Evolutionary conservation across 2,113 vertebrate species (phyloP).

Genomic region (Erythrocercus mccallii): DNA sequence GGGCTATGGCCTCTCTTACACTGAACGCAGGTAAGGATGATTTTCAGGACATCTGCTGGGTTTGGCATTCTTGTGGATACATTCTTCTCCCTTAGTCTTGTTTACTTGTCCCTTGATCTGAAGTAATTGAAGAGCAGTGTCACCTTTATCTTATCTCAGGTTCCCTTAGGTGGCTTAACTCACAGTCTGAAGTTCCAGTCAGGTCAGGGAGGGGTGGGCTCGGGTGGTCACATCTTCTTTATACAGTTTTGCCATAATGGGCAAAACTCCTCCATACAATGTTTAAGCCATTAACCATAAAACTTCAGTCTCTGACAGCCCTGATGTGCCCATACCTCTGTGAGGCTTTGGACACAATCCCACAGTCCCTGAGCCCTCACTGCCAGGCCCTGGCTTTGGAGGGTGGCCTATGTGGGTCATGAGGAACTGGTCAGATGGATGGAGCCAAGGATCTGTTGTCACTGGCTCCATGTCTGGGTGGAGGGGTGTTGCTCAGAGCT

Average conservation of each 20-base stretch:
- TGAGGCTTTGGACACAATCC: neutral
- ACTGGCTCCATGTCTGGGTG: neutral
- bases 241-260: neutral
- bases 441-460: neutral
- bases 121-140: neutral
- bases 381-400: neutral
- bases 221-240: neutral
- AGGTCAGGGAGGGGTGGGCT: neutral
- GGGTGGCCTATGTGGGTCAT: accelerated
- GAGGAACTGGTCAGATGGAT: neutral
- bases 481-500: neutral
- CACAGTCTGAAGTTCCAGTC: neutral
- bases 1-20: neutral
- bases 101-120: neutral
- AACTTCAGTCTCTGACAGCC: neutral
- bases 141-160: neutral
- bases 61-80: neutral
- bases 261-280: neutral
- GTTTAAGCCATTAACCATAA: neutral
- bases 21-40: neutral
- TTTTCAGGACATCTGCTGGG: neutral
- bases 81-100: neutral
- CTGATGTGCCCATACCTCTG: neutral
- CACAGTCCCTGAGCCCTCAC: neutral
- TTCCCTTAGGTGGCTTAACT: neutral